Base-by-base conservation (phyloP, 2,113 vertebrate genomes). In the Plectropomus leopardus region DNA sequence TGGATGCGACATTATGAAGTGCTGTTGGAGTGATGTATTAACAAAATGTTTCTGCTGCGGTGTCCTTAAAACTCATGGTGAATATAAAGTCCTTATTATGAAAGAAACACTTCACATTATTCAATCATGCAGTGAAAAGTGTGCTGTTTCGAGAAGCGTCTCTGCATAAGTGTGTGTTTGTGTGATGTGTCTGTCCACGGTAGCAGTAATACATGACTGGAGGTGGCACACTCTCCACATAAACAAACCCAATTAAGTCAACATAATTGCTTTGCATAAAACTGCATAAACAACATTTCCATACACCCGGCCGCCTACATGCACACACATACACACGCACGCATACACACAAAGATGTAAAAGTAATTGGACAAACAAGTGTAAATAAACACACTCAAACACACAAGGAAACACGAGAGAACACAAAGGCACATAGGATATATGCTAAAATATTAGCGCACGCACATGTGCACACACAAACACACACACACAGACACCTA, bases 171-270 rank as follows among this genome's bases (percentile, higher is more conserved):
- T 65, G 50, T 75, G 54, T 45, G 24, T 44, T 32, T 76, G 32
- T 59, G 51, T 51, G 47, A 72, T 57, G 60, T 51, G 76, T 86
- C 60, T 65, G 83, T 88, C 86, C 84, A 84, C 53, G 40, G 82
- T 71, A 83, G 72, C 66, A 70, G 83, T 80, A 86, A 85, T 80
- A 93, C 92, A 94, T 91, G 90, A 87, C 91, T 92, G 85, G 91
- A 92, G 91, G 91, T 93, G 91, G 86, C 86, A 92, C 87, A 76
- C 80, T 86, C 85, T 89, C 88, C 85, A 91, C 86, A 92, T 90
- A 93, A 95, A 95, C 92, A 93, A 94, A 94, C 88, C 90, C 90
- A 92, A 92, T 92, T 93, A 94, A 92, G 88, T 92, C 90, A 89
- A 92, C 86, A 90, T 94, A 94, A 94, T 93, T 94, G 92, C 92